These are phyloP conservation scores for Vidua macroura DNA, from an alignment of 2,113 vertebrate species.

Conservation along the genomic window DNA sequence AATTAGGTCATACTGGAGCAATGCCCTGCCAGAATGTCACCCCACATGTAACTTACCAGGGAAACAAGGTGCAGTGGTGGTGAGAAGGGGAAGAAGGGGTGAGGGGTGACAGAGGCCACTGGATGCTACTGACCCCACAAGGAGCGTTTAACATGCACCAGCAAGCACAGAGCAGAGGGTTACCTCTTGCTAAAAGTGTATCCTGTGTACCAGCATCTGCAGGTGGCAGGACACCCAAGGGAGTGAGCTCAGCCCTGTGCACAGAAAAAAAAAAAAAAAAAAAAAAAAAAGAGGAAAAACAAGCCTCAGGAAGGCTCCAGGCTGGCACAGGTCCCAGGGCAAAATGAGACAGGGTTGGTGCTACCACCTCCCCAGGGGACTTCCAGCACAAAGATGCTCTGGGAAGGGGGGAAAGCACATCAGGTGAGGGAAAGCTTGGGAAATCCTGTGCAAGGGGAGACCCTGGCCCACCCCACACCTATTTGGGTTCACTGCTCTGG, in stretches of 20 bases:
- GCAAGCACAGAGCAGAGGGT: not conserved
- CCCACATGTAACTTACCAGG: not conserved
- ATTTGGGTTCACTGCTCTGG: not conserved
- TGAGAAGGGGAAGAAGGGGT: not conserved
- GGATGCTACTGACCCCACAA: not conserved
- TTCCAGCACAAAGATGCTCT: not conserved
- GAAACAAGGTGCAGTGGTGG: not conserved
- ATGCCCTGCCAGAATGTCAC: not conserved
- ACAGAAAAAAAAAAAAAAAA: not conserved
- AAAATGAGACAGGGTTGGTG: not conserved
- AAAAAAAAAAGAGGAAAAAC: not conserved
- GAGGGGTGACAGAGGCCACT: not conserved
- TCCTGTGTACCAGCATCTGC: accelerated
- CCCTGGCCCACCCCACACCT: not conserved
- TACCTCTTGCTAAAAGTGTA: accelerated
- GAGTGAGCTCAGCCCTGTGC: accelerated
- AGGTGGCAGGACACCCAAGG: not conserved
- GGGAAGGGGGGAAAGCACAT: not conserved
- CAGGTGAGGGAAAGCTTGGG: not conserved
- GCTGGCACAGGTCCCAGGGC: not conserved
- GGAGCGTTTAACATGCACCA: not conserved
- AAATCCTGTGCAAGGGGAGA: not conserved
- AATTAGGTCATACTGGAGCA: not conserved
- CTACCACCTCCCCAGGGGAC: not conserved
- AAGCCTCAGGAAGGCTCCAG: not conserved